These are phyloP conservation scores for Canis aureus DNA, from an alignment of 2,113 vertebrate species.

Conservation along the genomic window DNA sequence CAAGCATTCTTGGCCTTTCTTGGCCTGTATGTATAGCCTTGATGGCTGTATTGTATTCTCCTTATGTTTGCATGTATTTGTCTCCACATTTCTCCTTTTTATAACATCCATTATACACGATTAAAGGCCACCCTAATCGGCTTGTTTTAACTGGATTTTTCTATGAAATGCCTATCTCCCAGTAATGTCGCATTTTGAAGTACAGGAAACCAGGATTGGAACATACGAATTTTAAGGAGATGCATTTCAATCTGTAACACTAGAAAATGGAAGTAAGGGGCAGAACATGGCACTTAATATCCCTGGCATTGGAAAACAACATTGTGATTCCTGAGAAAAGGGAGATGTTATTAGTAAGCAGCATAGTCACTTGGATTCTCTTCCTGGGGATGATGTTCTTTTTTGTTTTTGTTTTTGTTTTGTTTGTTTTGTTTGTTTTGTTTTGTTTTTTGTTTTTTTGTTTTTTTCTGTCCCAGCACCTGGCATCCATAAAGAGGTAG, in stretches of 20 bases:
- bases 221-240: neutral
- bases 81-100: too few species aligned
- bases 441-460: too few species aligned
- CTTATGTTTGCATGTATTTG: neutral
- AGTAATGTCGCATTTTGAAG: neutral
- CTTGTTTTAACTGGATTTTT: neutral
- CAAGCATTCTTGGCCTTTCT: neutral
- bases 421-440: too few species aligned
- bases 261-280: neutral
- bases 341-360: neutral
- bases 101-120: neutral
- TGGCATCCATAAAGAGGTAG: neutral
- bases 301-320: neutral
- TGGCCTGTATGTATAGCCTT: neutral
- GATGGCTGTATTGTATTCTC: neutral
- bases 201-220: neutral
- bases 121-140: neutral
- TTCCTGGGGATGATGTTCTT: neutral
- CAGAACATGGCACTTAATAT: neutral
- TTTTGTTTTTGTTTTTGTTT: too few species aligned
- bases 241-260: neutral
- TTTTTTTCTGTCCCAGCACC: neutral
- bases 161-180: neutral
- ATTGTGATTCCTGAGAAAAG: neutral
- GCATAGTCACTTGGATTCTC: neutral